These are phyloP conservation scores for Drepana arcuata DNA, from an alignment of 1,140 invertebrate genomes.

Conservation along the genomic window DNA sequence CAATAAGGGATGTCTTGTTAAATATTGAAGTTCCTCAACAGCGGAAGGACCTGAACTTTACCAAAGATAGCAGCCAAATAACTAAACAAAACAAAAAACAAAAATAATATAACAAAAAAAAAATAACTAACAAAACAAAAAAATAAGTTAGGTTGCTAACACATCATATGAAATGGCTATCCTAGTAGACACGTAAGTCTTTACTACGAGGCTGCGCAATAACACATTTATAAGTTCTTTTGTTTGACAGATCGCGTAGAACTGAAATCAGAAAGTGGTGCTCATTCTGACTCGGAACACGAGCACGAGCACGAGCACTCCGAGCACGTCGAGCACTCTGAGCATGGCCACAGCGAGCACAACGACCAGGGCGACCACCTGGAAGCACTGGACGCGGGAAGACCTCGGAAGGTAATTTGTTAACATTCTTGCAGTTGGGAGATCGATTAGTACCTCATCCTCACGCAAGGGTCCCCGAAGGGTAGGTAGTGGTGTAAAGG, in stretches of 20 bases:
- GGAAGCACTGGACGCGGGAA: conserved; percentile 38
- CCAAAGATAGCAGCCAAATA: too few relatives aligned
- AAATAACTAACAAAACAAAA: too few relatives aligned
- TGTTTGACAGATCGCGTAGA: conserved; percentile 34
- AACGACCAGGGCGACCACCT: conserved; percentile 28
- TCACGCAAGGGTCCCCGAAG: too few relatives aligned
- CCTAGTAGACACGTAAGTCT: background rate
- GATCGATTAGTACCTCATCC: too few relatives aligned
- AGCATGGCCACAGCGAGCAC: conserved; percentile 25
- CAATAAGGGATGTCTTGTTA: too few relatives aligned
- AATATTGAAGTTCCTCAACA: too few relatives aligned
- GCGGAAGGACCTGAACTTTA: too few relatives aligned
- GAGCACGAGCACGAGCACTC: conserved; percentile 27
- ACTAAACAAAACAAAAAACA: too few relatives aligned
- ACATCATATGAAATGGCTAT: background rate
- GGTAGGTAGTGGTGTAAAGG: too few relatives aligned
- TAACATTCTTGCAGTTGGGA: too few relatives aligned
- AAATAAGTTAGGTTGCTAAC: background rate
- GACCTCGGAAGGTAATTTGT: conserved; percentile 62
- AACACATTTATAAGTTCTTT: background rate
- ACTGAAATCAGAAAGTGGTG: conserved; percentile 41
- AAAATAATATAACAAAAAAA: too few relatives aligned
- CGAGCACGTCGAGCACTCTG: conserved; percentile 27
- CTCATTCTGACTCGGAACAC: conserved; percentile 45
- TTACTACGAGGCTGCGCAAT: background rate